phyloP scores from a whole-genome alignment of 37 sponge, comb jelly and placozoan species.

The Aplysina aerophoba region DNA sequence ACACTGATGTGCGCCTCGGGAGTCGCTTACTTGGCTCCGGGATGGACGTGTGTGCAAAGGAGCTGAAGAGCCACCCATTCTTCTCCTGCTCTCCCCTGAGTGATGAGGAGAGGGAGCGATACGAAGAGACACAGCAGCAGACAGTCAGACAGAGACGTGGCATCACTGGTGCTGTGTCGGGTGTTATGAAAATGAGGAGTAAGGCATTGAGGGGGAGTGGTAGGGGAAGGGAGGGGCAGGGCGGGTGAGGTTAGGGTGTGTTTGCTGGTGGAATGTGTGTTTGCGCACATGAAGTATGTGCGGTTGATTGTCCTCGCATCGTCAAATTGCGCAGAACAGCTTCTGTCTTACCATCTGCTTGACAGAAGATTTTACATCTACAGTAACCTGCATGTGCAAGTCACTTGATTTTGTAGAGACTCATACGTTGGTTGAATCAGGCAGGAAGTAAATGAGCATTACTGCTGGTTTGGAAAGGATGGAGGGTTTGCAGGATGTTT shows the following conservation, averaged over 20 bases:
- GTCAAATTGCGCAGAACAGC: too few relatives aligned
- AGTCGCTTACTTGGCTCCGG: background rate
- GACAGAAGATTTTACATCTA: too few relatives aligned
- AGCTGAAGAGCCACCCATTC: slow-evolving; percentile 80
- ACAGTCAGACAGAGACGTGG: too few relatives aligned
- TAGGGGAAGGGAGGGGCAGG: background rate
- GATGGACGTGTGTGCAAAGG: slow-evolving; percentile 26
- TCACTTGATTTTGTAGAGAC: too few relatives aligned
- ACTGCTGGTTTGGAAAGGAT: too few relatives aligned
- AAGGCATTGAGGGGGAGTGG: background rate
- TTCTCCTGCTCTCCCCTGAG: slow-evolving; percentile 56
- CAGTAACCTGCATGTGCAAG: too few relatives aligned
- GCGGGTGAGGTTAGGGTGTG: slow-evolving; percentile 1
- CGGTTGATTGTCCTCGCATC: too few relatives aligned
- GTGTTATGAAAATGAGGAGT: slow-evolving; percentile 4
- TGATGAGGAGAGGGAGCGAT: slow-evolving; percentile 25
- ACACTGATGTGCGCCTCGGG: slow-evolving; percentile 70
- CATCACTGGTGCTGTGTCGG: background rate
- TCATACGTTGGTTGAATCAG: too few relatives aligned
- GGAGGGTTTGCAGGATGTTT: too few relatives aligned
- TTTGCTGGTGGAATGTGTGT: background rate
- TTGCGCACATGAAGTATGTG: too few relatives aligned
- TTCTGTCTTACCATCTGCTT: too few relatives aligned
- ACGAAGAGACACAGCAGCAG: background rate
- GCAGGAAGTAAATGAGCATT: too few relatives aligned